Base-by-base conservation (phyloP, 2,888 invertebrate species). In the Drosophila bunnanda region DNA sequence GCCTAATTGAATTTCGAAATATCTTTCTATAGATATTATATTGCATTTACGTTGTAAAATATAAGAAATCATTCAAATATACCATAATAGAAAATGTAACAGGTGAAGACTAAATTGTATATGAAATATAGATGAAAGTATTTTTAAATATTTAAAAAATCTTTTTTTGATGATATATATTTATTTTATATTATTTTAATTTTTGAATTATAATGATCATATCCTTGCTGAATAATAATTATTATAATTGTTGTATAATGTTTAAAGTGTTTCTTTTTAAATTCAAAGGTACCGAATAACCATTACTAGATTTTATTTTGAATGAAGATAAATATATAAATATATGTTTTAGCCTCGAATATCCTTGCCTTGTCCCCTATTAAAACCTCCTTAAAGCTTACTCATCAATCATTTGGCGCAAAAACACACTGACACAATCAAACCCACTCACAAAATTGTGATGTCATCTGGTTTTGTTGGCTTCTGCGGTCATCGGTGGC, bases 401-500 rank as follows among this genome's bases (percentile, higher is more conserved):
- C 41, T 66, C 74, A 65, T 57, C 54, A 62, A 65, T 53, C 72
- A 50, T 56, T 61, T 55, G 9, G 13, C 46, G 36, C 50, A 50
- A 15, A 55, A 53, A 62, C 43, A 66, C 30, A 56, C 54, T 44
- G 66, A 60, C 58, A 68, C 53, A 78, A 71, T 74, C 41, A 56
- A 68, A 52, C 68, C 71, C 64, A 87, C 72, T 66, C 72, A 56
- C 46, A 75, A 62, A 59, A 32, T 52, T 88, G 82, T 83, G 82
- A 83, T 83, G 82, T 88, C 82, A 82, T 88, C 66, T 67, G 57
- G 74, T 67, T 78, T 67, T 43, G 56, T 36, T 48, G 67, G 62
- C 39, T 62, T 79, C 46, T 68, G 67, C 48, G 67, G 69, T 82
- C 80, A 77, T 72, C 56, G 46, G 36, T 44, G 53, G 52, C 75